Evolutionary conservation across 2,113 vertebrate species (phyloP), one percentile per base, ranked within the genome.

Genomic region (Antechinus stuartii): DNA sequence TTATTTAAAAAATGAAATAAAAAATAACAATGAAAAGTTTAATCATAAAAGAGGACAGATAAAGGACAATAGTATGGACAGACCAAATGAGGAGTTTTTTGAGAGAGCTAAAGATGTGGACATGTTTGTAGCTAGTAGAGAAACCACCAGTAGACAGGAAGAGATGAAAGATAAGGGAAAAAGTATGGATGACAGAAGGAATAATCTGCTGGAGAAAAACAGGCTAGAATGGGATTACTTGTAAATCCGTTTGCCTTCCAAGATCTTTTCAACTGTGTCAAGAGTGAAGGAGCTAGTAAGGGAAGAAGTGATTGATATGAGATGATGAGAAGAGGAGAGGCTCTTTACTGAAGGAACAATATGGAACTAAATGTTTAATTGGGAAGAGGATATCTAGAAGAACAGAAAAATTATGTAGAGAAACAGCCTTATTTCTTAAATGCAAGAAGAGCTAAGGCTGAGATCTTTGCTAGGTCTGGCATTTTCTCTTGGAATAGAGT

Each of bases 331-430:
- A 61, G 12, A 3, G 35, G 61, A 76, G 46, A 14, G 16, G 8
- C 26, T 90, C 30, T 76, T n/a, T 27, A 49, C 49, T 27, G 23
- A 91, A 95, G 89, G 55, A 24, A 12, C 25, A 14, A 89, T 8
- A 0, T 19, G 46, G 23, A 90, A 42, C 49, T 0, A 1, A 94
- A 47, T 1, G 0, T 2, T 42, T 1, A 27, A 27, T 1, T 42
- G 14, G 22, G 12, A n/a, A 68, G 35, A 91, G 24, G 30, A 55
- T 55, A 53, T 7, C 1, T 2, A 89, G 91, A 52, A 50, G 9
- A 1, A 7, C 30, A 42, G 30, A 8, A 2, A 50, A 0, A n/a
- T 16, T 68, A 68, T n/a, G 61, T 76, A 35, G 14, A 91, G 55
- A 94, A 26, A n/a, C 49, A 5, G 9, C 6, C 30, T 42, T 54